Percentiles rank a stretch among this genome's conserved stretches.
These are phyloP conservation scores for Rhinatrema bivittatum DNA, from an alignment of 2,797 vertebrate genomes.

Conservation along the genomic window DNA sequence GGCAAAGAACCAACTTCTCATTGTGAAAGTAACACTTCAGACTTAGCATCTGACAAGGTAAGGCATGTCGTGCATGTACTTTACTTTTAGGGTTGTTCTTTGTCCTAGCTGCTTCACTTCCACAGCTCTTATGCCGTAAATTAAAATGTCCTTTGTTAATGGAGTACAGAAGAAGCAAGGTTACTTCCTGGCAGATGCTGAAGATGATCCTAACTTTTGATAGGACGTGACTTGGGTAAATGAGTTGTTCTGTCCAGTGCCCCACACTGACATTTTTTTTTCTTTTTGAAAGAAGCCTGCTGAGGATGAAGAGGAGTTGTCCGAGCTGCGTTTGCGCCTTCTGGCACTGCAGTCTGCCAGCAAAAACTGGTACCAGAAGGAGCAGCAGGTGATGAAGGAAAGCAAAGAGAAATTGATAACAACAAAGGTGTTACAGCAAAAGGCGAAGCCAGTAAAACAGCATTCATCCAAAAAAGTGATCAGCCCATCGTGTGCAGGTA, in stretches of 20 bases:
- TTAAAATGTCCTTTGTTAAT: too few species aligned
- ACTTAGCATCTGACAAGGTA: constrained; percentile 58
- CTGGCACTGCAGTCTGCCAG: constrained; percentile 94
- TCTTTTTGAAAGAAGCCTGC: constrained; percentile 48
- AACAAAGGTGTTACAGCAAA: constrained; percentile 56
- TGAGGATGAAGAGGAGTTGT: constrained; percentile 89
- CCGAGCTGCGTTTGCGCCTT: constrained; percentile 89
- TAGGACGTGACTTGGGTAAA: too few species aligned
- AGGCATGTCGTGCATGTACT: too few species aligned
- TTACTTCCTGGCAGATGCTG: too few species aligned
- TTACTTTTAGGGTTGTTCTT: too few species aligned
- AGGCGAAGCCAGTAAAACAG: constrained; percentile 60
- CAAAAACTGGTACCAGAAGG: constrained; percentile 96
- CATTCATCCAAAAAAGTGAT: constrained; percentile 67
- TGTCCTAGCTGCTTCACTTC: too few species aligned
- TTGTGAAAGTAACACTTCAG: constrained; percentile 46
- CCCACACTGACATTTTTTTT: not conserved
- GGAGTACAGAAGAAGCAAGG: too few species aligned
- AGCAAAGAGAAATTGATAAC: constrained; percentile 87
- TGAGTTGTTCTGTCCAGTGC: too few species aligned
- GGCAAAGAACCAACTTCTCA: constrained; percentile 53
- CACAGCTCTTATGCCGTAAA: too few species aligned
- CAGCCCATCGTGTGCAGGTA: constrained; percentile 61
- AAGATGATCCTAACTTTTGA: too few species aligned
- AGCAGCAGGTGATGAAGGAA: constrained; percentile 92